Conservation (phyloP, 2,888 invertebrate genomes). For the Ditula angustiorana region DNA sequence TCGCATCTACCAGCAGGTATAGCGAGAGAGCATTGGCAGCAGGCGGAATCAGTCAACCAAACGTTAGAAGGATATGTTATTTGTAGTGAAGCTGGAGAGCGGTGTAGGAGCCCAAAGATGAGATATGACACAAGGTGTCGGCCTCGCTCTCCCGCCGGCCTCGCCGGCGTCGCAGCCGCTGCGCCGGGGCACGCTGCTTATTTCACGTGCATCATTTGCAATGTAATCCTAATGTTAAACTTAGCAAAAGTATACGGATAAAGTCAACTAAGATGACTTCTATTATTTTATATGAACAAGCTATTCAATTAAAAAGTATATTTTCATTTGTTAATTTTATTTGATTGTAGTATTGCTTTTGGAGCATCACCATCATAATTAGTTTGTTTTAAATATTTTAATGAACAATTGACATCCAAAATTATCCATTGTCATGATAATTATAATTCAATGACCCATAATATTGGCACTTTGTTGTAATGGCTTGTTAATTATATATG, state of each 20-base stretch:
- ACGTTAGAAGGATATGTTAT: slow-evolving; percentile 64
- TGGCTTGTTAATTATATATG: slow-evolving; percentile 65
- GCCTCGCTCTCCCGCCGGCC: background rate
- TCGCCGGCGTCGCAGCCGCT: background rate
- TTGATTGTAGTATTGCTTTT: slow-evolving; percentile 59
- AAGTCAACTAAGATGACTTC: slow-evolving; percentile 73
- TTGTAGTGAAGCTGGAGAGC: slow-evolving; percentile 38
- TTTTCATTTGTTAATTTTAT: slow-evolving; percentile 41
- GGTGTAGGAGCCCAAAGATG: slow-evolving; percentile 14
- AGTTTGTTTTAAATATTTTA: slow-evolving; percentile 61
- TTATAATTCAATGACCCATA: slow-evolving; percentile 40
- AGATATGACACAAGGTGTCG: slow-evolving; percentile 8
- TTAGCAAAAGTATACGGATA: slow-evolving; percentile 79
- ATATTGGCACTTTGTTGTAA: slow-evolving; percentile 45
- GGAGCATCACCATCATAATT: slow-evolving; percentile 54
- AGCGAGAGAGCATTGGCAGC: slow-evolving; percentile 41
- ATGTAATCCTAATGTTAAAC: slow-evolving; percentile 60
- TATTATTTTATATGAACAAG: slow-evolving; percentile 61
- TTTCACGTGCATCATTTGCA: slow-evolving; percentile 61
- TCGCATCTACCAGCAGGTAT: slow-evolving; percentile 23
- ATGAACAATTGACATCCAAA: slow-evolving; percentile 54
- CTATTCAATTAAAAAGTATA: slow-evolving; percentile 47
- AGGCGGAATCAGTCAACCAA: slow-evolving; percentile 51
- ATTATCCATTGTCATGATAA: slow-evolving; percentile 73
- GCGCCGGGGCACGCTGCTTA: slow-evolving; percentile 41